Conservation (phyloP, 2,888 invertebrate species). For the Zaprionus lineosus region DNA sequence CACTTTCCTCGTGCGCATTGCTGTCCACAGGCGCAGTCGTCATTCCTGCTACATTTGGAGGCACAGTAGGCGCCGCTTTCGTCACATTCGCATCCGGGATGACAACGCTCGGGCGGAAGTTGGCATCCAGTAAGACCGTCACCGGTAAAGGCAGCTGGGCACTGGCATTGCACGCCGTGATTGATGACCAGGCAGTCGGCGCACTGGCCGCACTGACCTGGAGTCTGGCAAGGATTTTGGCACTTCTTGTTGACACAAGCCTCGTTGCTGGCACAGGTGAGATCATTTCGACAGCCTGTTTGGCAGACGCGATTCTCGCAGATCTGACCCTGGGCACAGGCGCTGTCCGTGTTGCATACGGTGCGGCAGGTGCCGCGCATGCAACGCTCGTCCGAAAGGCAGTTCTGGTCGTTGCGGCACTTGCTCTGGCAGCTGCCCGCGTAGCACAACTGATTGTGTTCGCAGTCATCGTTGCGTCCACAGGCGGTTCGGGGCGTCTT, state of each 20-base stretch:
- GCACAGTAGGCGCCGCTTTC: slow-evolving; percentile 90
- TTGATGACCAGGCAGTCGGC: slow-evolving; percentile 92
- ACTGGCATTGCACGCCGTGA: slow-evolving; percentile 93
- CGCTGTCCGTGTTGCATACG: slow-evolving; percentile 93
- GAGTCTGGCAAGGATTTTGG: slow-evolving; percentile 89
- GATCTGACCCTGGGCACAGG: slow-evolving; percentile 91
- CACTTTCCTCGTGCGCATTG: slow-evolving; percentile 89
- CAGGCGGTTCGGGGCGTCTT: slow-evolving; percentile 88
- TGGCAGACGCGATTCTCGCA: slow-evolving; percentile 94
- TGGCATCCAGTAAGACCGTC: slow-evolving; percentile 91
- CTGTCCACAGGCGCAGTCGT: slow-evolving; percentile 92
- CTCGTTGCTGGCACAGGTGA: slow-evolving; percentile 88
- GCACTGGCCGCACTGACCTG: slow-evolving; percentile 91
- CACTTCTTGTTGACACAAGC: slow-evolving; percentile 93
- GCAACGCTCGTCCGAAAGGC: slow-evolving; percentile 93
- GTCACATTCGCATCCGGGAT: slow-evolving; percentile 91
- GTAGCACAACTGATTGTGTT: slow-evolving; percentile 88
- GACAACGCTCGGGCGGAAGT: slow-evolving; percentile 88
- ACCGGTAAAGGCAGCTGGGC: slow-evolving; percentile 90
- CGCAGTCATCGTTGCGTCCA: slow-evolving; percentile 87
- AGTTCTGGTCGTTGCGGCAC: slow-evolving; percentile 91
- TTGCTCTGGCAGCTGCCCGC: slow-evolving; percentile 90
- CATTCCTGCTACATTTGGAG: slow-evolving; percentile 86
- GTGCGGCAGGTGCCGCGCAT: slow-evolving; percentile 91
- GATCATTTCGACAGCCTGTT: slow-evolving; percentile 93